A percentile compares a stretch with the other conserved stretches of the same genome.
These are phyloP conservation scores for Atherinosoma microstoma DNA, from an alignment of 2,797 vertebrate species.

Conservation along the genomic window DNA sequence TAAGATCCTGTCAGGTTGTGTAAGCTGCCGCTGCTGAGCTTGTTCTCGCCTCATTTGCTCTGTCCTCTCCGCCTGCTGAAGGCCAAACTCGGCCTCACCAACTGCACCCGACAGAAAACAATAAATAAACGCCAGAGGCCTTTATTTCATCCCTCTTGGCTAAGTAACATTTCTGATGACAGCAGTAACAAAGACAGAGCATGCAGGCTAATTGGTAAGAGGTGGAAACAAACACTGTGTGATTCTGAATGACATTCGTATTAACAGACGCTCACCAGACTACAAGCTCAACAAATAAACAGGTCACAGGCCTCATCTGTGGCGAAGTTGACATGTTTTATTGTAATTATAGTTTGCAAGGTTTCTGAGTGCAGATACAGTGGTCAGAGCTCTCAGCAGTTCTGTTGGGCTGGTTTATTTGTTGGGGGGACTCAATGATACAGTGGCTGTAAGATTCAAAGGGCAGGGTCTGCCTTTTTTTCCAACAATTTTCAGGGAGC, in stretches of 20 bases:
- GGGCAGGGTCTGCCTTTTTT: conserved; percentile 27
- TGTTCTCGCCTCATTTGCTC: conserved; percentile 67
- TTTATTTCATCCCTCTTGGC: conserved; percentile 3
- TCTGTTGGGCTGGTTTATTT: conserved; percentile 58
- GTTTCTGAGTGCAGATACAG: conserved; percentile 28
- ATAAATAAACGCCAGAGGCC: conserved; percentile 40
- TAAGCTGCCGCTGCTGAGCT: conserved; percentile 81
- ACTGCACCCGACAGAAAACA: conserved; percentile 66
- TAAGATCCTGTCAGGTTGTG: conserved; percentile 76
- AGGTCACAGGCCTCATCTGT: conserved; percentile 20
- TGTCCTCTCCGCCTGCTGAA: conserved; percentile 20
- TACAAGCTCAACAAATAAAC: conserved; percentile 54
- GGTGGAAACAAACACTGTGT: neutral
- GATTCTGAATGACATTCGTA: conserved; percentile 13
- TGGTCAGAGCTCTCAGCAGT: conserved; percentile 42
- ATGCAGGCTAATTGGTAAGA: neutral
- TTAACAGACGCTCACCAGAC: conserved; percentile 45
- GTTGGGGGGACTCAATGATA: conserved; percentile 57
- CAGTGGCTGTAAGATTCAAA: conserved; percentile 47
- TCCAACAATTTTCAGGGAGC: conserved; percentile 3
- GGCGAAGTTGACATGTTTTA: conserved; percentile 44
- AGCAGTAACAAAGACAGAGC: conserved; percentile 6
- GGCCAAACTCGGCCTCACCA: conserved; percentile 26
- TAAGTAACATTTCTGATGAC: conserved; percentile 11
- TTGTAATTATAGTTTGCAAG: conserved; percentile 33